Conservation (phyloP, 1,140 invertebrate genomes). For the Papilio glaucus region DNA sequence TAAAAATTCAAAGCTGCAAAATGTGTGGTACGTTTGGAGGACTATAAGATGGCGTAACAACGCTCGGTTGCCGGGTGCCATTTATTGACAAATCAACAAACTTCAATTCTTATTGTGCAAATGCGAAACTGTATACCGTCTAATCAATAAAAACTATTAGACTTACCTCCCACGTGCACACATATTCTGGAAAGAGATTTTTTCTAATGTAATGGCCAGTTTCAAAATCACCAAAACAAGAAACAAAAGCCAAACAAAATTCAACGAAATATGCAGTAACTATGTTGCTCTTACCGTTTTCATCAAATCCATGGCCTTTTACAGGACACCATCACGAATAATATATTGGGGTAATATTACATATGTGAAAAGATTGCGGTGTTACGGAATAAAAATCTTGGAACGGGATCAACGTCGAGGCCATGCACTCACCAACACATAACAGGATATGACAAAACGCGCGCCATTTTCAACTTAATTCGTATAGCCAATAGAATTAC, state of each 20-base stretch:
- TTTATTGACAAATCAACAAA: slow-evolving; percentile 82
- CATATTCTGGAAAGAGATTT: slow-evolving; percentile 83
- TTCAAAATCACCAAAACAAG: slow-evolving; percentile 84
- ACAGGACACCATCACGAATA: slow-evolving; percentile 82
- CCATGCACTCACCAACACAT: slow-evolving; percentile 80
- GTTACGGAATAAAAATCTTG: slow-evolving; percentile 71
- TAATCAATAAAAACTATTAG: slow-evolving; percentile 72
- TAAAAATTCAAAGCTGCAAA: slow-evolving; percentile 69
- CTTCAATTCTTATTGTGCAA: slow-evolving; percentile 62
- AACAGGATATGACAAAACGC: slow-evolving; percentile 82
- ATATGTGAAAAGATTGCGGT: slow-evolving; percentile 70
- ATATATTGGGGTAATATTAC: slow-evolving; percentile 72
- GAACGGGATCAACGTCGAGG: slow-evolving; percentile 78
- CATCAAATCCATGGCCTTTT: slow-evolving; percentile 83
- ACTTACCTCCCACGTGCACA: slow-evolving; percentile 83
- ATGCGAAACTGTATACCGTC: slow-evolving; percentile 64
- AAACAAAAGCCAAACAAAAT: slow-evolving; percentile 83
- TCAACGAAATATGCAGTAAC: slow-evolving; percentile 63
- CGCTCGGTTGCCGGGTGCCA: slow-evolving; percentile 81
- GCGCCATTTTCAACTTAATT: slow-evolving; percentile 75
- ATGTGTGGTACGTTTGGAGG: slow-evolving; percentile 80
- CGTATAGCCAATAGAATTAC: slow-evolving; percentile 59
- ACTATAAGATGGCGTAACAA: slow-evolving; percentile 84
- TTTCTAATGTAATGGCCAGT: slow-evolving; percentile 84
- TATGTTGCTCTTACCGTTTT: slow-evolving; percentile 80